Evolutionary conservation across 2,888 invertebrate genomes (phyloP), one percentile per base, ranked within the genome.

Genomic region (Dermolepida albohirtum): DNA sequence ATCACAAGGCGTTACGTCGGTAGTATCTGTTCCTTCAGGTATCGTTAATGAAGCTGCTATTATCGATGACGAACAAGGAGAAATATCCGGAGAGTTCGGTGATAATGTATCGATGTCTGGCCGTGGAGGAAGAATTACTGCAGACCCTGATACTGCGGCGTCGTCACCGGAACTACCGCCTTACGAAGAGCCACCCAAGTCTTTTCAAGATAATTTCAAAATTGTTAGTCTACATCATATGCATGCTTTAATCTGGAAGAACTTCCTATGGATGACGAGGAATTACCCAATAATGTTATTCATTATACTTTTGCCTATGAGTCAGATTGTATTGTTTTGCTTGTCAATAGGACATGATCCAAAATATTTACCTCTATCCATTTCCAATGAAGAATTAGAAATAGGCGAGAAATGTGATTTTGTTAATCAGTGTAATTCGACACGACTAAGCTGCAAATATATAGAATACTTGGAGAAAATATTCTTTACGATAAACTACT

Each of bases 261-360:
- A 95, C 80, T 92, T 93, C 77, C 85, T 94, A 63, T 93, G 94
- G 89, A 90, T 95, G 86, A 90, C 92, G 85, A 87, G 95, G 76
- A 95, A 95, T 82, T 88, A 91, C 71, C 90, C 92, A 0, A 88
- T 95, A 41, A 89, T 97, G 87, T 81, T 92, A 51, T 96, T 96
- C 82, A 91, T 96, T 74, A 89, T 95, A 71, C 91, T 92, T 11
- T 85, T 97, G 59, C 97, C 97, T 0, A 89, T 95, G 1, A 87
- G 92, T 1, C 95, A 97, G 85, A 94, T 94, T 78, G 85, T 95
- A 17, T 84, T 97, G 51, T 97, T 96, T 85, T 96, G 96, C 79
- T 83, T 93, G 57, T 92, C 96, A 12, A 93, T 96, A 74, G 95
- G 95, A n/a, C 92, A 92, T 79, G 93, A 94, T 79, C 95, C 95